phyloP scores from a whole-genome alignment of 1,140 invertebrate genomes.

The Metopolophium dirhodum region DNA sequence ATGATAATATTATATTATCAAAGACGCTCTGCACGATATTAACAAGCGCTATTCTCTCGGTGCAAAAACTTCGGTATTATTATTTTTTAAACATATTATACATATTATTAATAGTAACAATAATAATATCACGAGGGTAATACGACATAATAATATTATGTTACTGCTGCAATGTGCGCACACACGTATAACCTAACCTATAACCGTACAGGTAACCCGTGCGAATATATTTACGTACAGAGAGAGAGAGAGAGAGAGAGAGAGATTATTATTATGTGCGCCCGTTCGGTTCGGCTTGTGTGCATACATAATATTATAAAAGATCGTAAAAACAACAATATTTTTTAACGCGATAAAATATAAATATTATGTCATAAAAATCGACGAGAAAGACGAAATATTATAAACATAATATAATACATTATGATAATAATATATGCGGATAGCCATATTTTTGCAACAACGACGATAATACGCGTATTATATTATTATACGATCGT shows the following conservation, averaged over 20 bases:
- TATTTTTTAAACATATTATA: background rate
- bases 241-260: background rate
- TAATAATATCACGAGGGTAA: background rate
- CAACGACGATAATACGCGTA: background rate
- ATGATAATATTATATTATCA: background rate
- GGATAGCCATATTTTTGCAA: background rate
- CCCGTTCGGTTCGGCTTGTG: background rate
- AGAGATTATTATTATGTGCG: background rate
- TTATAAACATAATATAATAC: background rate
- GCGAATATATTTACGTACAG: background rate
- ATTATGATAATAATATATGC: background rate
- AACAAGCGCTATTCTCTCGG: background rate
- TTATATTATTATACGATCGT: background rate
- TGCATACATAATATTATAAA: background rate
- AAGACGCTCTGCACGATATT: slow-evolving; percentile 14
- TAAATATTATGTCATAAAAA: slow-evolving; percentile 8
- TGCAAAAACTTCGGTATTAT: background rate
- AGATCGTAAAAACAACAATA: slow-evolving; percentile 10
- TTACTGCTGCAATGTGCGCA: background rate
- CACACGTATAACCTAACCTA: background rate
- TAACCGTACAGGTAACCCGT: background rate
- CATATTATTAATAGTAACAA: too few relatives aligned
- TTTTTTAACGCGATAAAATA: slow-evolving; percentile 1
- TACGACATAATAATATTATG: too few relatives aligned
- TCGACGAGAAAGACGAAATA: background rate